phyloP scores from a whole-genome alignment of 2,113 vertebrate genomes.

The Plecotus auritus region DNA sequence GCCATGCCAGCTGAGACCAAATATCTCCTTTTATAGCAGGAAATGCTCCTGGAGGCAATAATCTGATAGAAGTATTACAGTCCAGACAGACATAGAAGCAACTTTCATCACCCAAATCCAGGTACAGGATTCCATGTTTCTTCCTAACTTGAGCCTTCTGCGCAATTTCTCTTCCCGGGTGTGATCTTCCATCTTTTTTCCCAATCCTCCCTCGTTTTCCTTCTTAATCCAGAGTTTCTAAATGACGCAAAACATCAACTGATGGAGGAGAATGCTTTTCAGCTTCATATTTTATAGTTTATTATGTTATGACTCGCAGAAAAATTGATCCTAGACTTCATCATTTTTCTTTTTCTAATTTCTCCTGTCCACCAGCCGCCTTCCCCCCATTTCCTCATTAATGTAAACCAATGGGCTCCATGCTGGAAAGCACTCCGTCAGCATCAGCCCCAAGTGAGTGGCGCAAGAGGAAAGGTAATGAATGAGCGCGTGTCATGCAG shows the following conservation, averaged over 20 bases:
- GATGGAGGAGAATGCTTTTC: constrained; percentile 44
- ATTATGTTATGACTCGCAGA: constrained; percentile 67
- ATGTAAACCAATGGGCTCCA: constrained; percentile 47
- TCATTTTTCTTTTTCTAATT: constrained; percentile 69
- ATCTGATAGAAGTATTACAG: constrained; percentile 62
- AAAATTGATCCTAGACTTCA: constrained; percentile 62
- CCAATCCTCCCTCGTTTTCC: background rate
- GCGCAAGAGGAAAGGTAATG: constrained; percentile 67
- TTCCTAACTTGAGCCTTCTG: constrained; percentile 19
- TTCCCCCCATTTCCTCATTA: constrained; percentile 58
- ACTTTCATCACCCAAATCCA: constrained; percentile 61
- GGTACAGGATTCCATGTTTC: background rate
- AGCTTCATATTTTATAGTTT: constrained; percentile 72
- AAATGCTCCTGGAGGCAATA: constrained; percentile 52
- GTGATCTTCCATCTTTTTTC: constrained; percentile 15
- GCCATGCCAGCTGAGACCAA: background rate
- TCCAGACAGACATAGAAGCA: constrained; percentile 40
- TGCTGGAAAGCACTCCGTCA: constrained; percentile 70
- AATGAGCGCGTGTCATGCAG: constrained; percentile 62
- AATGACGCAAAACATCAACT: constrained; percentile 39
- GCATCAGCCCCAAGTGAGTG: constrained; percentile 69
- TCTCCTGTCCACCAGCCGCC: constrained; percentile 42
- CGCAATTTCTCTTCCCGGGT: constrained; percentile 35
- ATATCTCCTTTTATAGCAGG: constrained; percentile 48
- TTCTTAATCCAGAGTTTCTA: constrained; percentile 48